Evolutionary conservation across 2,113 vertebrate genomes (phyloP), one percentile per base, ranked within the genome.

Genomic region (Nothobranchius furzeri): DNA sequence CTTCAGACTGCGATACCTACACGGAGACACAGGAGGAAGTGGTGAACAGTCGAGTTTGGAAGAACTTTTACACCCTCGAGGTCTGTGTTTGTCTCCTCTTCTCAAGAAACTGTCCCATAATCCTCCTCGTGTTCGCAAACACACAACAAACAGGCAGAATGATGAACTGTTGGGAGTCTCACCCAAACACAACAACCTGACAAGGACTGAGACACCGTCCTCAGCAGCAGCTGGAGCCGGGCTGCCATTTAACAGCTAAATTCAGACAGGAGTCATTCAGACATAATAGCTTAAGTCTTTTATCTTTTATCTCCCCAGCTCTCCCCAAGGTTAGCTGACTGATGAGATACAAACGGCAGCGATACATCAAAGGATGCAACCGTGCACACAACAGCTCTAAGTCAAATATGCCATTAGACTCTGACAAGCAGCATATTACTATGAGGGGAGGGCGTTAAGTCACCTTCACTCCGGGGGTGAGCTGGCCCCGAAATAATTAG

Each of bases 1-100:
- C 81, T 98, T 98, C 75, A 99, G 87, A 88, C 98, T 99, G 75
- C 98, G 95, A 87, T 99, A 99, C 87, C 98, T 99, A 71, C 0
- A 64, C 9, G 9, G 37, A 79, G 42, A 64, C 45, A 36, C 37
- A 59, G 10, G 17, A 51, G 35, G 50, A 64, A 35, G 60, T 76
- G 85, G 68, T 36, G 85, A 78, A 60, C 55, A 68, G 73, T 50
- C 59, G 52, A 50, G 43, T 48, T 60, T 15, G 52, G 55, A 60
- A 51, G 54, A 54, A 56, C 58, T 75, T 75, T 58, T 11, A 58
- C 52, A 56, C 67, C 64, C 37, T 61, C 58, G 1, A 57, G 67
- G 43, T 46, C 40, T 64, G 63, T 66, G 36, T 51, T 47, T 57
- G 42, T 78, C 43, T 70, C 59, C 35, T 66, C 60, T 59, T 35